phyloP scores from a whole-genome alignment of 2,888 invertebrate genomes.

The Eristalis tenax region DNA sequence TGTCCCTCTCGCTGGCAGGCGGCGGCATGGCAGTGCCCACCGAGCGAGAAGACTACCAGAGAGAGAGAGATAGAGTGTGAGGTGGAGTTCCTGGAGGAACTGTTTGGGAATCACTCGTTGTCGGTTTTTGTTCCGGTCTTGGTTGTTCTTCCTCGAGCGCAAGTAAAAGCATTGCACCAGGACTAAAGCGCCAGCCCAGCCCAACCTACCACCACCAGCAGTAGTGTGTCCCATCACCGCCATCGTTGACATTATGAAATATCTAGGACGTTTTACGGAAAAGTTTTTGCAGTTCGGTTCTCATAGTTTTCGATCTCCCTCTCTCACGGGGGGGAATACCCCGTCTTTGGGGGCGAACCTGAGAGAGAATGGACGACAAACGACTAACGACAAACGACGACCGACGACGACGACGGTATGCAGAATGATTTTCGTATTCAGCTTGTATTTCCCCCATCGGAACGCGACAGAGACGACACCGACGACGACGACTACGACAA shows the following conservation, averaged over 20 bases:
- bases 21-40: too few relatives aligned
- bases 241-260: conserved; percentile 70
- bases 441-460: conserved; percentile 46
- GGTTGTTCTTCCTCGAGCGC: conserved; percentile 53
- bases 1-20: not conserved
- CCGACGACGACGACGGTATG: conserved; percentile 28
- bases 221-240: conserved; percentile 14
- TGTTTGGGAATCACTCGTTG: conserved; percentile 70
- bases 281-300: conserved; percentile 51
- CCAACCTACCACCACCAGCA: conserved; percentile 21
- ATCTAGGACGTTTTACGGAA: conserved; percentile 59
- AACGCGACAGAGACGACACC: conserved; percentile 62
- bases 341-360: not conserved
- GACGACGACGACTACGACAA: conserved; percentile 21
- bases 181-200: conserved; percentile 21
- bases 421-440: conserved; percentile 55
- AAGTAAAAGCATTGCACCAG: not conserved
- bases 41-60: not conserved
- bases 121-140: conserved; percentile 72
- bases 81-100: conserved; percentile 49
- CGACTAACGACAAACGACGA: too few relatives aligned
- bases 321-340: not conserved
- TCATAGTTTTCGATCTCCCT: conserved; percentile 18
- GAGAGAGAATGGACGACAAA: not conserved
- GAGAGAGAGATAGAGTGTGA: not conserved